phyloP scores from a whole-genome alignment of 2,113 vertebrate genomes.

The Murina feae region DNA sequence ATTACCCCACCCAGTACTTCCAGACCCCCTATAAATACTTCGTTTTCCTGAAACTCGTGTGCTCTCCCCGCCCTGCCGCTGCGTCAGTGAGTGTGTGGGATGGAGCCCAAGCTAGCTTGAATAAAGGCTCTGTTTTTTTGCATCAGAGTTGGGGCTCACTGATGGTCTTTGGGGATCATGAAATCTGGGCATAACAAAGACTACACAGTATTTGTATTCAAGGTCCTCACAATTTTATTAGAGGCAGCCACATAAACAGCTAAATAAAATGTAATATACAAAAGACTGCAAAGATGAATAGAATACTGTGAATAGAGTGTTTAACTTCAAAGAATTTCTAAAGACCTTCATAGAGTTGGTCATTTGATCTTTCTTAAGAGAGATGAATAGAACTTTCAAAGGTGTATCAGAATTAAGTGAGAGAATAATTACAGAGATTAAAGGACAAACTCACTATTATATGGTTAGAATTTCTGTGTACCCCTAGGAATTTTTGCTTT shows the following conservation, averaged over 20 bases:
- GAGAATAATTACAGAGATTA: background rate
- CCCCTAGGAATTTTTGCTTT: background rate
- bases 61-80: too few species aligned
- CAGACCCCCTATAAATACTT: too few species aligned
- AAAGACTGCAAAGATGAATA: background rate
- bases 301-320: background rate
- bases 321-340: background rate
- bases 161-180: too few species aligned
- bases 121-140: too few species aligned
- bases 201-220: background rate
- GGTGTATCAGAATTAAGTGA: background rate
- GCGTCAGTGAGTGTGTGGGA: too few species aligned
- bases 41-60: too few species aligned
- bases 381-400: background rate
- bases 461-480: background rate
- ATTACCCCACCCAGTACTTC: too few species aligned
- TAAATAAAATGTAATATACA: background rate
- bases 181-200: too few species aligned
- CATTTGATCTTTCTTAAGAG: background rate
- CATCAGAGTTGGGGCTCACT: too few species aligned
- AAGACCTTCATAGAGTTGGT: background rate
- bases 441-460: background rate
- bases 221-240: background rate
- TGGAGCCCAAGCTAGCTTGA: too few species aligned
- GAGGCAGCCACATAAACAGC: background rate